Evolutionary conservation across 2,113 vertebrate genomes (phyloP), one percentile per base, ranked within the genome.

Genomic region (Excalfactoria chinensis): DNA sequence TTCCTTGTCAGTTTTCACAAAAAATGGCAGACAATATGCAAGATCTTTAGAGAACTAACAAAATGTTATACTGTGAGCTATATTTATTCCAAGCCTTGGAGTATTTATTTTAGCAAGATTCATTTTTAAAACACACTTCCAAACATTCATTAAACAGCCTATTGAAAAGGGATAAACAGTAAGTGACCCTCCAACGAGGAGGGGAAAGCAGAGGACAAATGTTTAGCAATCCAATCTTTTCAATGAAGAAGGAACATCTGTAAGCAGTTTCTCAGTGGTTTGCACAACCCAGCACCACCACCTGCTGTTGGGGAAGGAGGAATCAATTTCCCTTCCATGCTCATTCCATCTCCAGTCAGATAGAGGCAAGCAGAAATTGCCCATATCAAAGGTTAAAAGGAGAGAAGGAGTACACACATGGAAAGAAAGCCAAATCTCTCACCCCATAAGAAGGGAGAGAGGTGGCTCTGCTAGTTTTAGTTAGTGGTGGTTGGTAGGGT

Each of bases 261-360:
- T 3, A n/a, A 93, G 82, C 89, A 72, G 85, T 83, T 84, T 82
- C 59, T 73, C 4, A 17, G 82, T 0, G 2, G 26, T 70, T 48
- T 89, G 51, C 9, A 4, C 68, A 91, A 96, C 94, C 55, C 97
- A 96, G 94, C 70, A 97, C 82, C 34, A 93, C 96, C 97, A 97
- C 93, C 97, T 98, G 92, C 95, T 97, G 97, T 97, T 93, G 40
- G 67, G 81, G 77, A 97, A 71, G 81, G 90, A 95, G 96, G 94
- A 56, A 83, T 95, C 84, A 2, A 37, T 46, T 77, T 62, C 59
- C 58, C 60, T 60, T 5, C 34, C 32, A 43, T 25, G 25, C 46
- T 71, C 37, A 5, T 46, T 35, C 30, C 23, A 63, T 35, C 63
- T 46, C 44, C 49, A 30, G 58, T 15, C 40, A 19, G 32, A 17